Evolutionary conservation across 2,888 invertebrate species (phyloP), one percentile per base, ranked within the genome.

Genomic region (Chymomyza caudatula): DNA sequence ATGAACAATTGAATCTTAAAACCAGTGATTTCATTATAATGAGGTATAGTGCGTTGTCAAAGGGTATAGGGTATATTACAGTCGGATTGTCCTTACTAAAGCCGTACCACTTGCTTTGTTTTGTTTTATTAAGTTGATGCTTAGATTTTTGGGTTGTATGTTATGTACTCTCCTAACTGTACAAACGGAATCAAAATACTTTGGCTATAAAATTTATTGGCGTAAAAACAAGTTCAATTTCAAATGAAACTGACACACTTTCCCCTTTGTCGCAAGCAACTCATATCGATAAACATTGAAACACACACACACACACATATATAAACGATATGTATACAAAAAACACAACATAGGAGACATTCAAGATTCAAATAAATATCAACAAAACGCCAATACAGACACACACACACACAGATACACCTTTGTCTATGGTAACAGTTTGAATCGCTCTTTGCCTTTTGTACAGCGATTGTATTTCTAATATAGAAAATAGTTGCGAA

Each of bases 401-500:
- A 70, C 44, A 29, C 17, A 19, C 4, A 22, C 13, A 19, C 19
- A 67, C 55, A 67, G 56, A 65, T 63, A 63, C 75, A 79, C 80
- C 81, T 85, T 78, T 76, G 74, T 83, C 62, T 82, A 44, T 83
- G 76, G 63, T 74, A 63, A 60, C 52, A 66, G 78, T 63, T 69
- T 71, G 75, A 78, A 76, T 60, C 78, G 73, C 62, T 76, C 11
- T 60, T 20, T 61, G 37, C 42, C 47, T 37, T 29, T 55, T 76
- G 61, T 11, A 37, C 29, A 37, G 11, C 11, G 29, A 37, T 37
- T 73, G 72, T 70, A 77, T 76, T 85, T 83, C 78, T 76, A 82
- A 82, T 84, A 85, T 81, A 85, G 86, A 81, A 85, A 82, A 82
- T 82, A 84, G 86, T 82, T 85, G 82, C 74, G 74, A 85, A 85